Conservation (phyloP, 2,797 vertebrate species). For the Xyrichtys novacula region DNA sequence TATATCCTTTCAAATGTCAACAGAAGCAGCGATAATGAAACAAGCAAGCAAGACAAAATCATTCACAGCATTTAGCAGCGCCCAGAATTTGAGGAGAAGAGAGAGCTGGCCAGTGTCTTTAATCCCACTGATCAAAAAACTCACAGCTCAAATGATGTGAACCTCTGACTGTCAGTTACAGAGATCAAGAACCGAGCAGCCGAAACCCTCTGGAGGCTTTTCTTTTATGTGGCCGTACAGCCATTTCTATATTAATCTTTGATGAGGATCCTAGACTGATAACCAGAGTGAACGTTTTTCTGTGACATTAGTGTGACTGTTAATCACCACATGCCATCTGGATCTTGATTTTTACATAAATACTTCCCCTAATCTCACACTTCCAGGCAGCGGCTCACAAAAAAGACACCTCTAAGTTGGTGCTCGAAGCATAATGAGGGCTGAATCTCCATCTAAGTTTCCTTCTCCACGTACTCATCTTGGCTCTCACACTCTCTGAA, state of each 20-base stretch:
- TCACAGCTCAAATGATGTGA: constrained; percentile 6
- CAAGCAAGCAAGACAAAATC: constrained; percentile 17
- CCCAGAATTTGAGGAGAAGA: constrained; percentile 13
- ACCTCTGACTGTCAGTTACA: constrained; percentile 42
- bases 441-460: constrained; percentile 24
- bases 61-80: neutral
- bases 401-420: constrained; percentile 18
- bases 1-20: constrained; percentile 45
- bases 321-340: constrained; percentile 54
- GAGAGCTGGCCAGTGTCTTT: neutral
- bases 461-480: constrained; percentile 39
- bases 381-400: constrained; percentile 21
- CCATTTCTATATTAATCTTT: constrained; percentile 47
- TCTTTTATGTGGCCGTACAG: constrained; percentile 35
- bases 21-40: constrained; percentile 23
- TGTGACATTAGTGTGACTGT: constrained; percentile 34
- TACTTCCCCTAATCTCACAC: constrained; percentile 23
- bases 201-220: constrained; percentile 25
- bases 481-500: constrained; percentile 47
- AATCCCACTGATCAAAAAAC: constrained; percentile 19
- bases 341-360: constrained; percentile 22
- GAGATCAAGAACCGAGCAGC: constrained; percentile 35
- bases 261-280: constrained; percentile 47
- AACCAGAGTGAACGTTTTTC: constrained; percentile 41
- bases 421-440: constrained; percentile 18